These are phyloP conservation scores for Diceros bicornis DNA, from an alignment of 2,797 vertebrate genomes.

Conservation along the genomic window DNA sequence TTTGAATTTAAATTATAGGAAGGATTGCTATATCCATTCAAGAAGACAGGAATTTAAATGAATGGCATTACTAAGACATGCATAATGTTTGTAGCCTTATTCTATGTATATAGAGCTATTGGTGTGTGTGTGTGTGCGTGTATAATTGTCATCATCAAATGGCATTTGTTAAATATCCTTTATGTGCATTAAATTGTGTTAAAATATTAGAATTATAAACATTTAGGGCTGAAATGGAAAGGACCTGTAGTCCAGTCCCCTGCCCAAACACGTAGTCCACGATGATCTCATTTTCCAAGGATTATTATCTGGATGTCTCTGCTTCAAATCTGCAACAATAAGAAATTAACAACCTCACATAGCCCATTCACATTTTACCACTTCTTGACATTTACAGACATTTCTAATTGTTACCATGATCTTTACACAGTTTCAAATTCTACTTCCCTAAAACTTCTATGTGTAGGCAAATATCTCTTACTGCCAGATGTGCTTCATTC, in stretches of 20 bases:
- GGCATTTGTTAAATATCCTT: constrained; percentile 35
- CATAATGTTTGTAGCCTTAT: not conserved
- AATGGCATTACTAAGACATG: not conserved
- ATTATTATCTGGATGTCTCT: not conserved
- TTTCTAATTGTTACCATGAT: not conserved
- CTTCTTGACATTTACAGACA: constrained; percentile 25
- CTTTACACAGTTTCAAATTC: constrained; percentile 19
- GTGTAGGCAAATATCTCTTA: not conserved
- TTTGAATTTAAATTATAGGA: constrained; percentile 74
- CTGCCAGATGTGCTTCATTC: not conserved
- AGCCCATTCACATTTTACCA: not conserved
- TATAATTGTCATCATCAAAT: not conserved
- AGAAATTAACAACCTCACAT: not conserved
- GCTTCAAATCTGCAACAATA: not conserved
- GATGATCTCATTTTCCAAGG: not conserved
- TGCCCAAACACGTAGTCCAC: not conserved
- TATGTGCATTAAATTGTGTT: not conserved
- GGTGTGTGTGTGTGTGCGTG: not conserved
- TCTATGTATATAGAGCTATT: not conserved
- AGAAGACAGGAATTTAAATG: constrained; percentile 48
- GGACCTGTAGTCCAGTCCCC: not conserved
- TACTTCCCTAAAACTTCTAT: not conserved
- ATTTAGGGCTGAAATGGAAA: not conserved
- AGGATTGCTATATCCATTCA: not conserved
- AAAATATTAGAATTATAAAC: constrained; percentile 14